Conservation (phyloP, 2,888 invertebrate genomes). For the Portevinia maculata region DNA sequence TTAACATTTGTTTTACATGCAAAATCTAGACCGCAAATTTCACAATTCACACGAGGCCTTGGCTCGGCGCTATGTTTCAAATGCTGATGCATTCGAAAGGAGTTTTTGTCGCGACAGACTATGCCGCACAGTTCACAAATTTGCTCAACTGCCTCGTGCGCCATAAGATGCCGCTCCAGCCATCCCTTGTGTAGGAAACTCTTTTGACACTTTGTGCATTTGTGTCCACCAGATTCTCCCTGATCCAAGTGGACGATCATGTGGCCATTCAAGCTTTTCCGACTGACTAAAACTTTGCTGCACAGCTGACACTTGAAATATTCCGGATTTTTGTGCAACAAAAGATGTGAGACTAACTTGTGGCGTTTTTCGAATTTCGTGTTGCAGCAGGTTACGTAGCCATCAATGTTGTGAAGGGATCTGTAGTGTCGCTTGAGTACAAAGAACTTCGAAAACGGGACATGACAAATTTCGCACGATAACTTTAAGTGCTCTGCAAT, state of each 20-base stretch:
- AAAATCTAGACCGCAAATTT: constrained; percentile 73
- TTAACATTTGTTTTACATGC: constrained; percentile 66
- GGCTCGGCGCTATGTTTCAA: constrained; percentile 39
- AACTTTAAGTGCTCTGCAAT: constrained; percentile 74
- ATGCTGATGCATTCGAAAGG: constrained; percentile 14
- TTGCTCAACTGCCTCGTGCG: constrained; percentile 69
- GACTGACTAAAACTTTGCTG: constrained; percentile 67
- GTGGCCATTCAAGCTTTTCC: constrained; percentile 70
- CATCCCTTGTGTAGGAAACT: constrained; percentile 61
- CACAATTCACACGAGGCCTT: constrained; percentile 71
- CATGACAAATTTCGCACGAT: constrained; percentile 71
- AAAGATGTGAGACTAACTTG: constrained; percentile 75
- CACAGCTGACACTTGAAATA: constrained; percentile 75
- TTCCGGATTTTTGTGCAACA: constrained; percentile 75
- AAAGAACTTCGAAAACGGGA: constrained; percentile 63
- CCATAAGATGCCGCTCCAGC: constrained; percentile 72
- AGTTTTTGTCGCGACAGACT: constrained; percentile 39
- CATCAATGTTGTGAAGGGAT: constrained; percentile 68
- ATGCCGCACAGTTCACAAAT: constrained; percentile 75
- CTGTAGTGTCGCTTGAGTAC: constrained; percentile 72
- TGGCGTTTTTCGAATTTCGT: constrained; percentile 75
- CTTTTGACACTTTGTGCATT: constrained; percentile 74
- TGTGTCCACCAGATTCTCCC: not conserved
- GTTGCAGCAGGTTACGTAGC: constrained; percentile 75
- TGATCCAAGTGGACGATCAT: constrained; percentile 61